Evolutionary conservation across 2,113 vertebrate species (phyloP).

Genomic region (Alces alces): DNA sequence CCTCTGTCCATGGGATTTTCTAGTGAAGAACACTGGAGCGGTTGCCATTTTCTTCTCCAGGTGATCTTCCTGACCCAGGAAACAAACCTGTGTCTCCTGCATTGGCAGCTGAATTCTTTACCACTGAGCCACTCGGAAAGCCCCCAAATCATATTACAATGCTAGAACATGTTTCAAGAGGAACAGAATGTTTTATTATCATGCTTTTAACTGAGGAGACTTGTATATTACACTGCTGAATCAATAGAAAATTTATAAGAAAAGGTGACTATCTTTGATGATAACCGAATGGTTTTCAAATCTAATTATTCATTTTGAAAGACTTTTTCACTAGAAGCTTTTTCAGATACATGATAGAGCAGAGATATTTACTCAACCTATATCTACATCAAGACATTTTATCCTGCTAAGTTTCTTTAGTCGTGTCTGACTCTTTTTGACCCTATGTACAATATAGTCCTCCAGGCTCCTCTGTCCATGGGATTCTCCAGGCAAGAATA

Average conservation of each 20-base stretch:
- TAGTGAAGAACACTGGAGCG: not conserved
- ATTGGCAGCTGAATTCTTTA: not conserved
- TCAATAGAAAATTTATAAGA: not conserved
- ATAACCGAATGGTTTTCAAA: not conserved
- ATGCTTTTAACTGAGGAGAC: not conserved
- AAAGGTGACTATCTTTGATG: not conserved
- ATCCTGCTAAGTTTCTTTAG: not conserved
- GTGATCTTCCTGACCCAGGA: not conserved
- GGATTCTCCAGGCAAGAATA: not conserved
- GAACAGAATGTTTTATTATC: not conserved
- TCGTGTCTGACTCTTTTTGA: not conserved
- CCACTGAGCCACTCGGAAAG: not conserved
- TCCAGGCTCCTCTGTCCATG: not conserved
- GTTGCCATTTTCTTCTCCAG: not conserved
- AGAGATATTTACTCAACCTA: not conserved
- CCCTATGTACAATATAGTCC: not conserved
- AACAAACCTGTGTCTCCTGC: not conserved
- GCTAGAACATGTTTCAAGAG: not conserved
- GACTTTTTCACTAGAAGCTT: not conserved
- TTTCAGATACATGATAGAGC: not conserved
- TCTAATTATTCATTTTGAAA: conserved; percentile 35
- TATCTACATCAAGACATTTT: not conserved
- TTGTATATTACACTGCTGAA: not conserved
- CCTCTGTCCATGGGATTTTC: not conserved
- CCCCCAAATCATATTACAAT: not conserved